Evolutionary conservation across 1,140 invertebrate genomes (phyloP), one percentile per base, ranked within the genome.

Genomic region (Eriocheir sinensis): DNA sequence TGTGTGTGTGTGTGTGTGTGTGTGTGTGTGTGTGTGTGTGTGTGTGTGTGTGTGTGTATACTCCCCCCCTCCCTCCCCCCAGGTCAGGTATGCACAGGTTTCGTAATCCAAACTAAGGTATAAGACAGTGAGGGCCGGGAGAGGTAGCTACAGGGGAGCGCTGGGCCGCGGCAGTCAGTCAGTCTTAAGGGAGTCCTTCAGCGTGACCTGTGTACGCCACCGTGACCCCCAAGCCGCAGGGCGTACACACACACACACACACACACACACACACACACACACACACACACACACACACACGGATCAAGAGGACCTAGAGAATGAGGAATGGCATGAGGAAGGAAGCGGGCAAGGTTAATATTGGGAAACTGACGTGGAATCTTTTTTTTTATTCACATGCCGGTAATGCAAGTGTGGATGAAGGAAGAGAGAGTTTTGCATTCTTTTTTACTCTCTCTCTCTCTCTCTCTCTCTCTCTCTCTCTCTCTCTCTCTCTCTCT

Each of bases 281-380:
- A 72, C 60, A 72, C 17, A 72, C 60, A 72, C 60, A 72, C 60
- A 72, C 60, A 72, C 60, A 72, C 60, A 72, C 60, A 72, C 60
- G n/a, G 21, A 72, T n/a, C n/a, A n/a, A n/a, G n/a, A n/a, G n/a
- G n/a, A n/a, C n/a, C 6, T n/a, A 72, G 60, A n/a, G 3, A 72
- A n/a, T 21, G 21, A n/a, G 53, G 2, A 72, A 21, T 4, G 15
- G 53, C 53, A 72, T 9, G 60, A 21, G n/a, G 60, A 72, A 72
- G 60, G 60, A 72, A 72, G 60, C 60, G n/a, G 21, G 8, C 60
- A 72, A 72, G 60, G 60, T 72, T 21, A 72, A 3, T n/a, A 21
- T 72, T 72, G 8, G 60, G 27, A n/a, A 72, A 72, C 27, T 72
- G 60, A 72, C 60, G 60, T 21, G 8, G 60, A 12, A n/a, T 27